Evolutionary conservation across 2,888 invertebrate genomes (phyloP).

Genomic region (Mesorhabditis sp.): DNA sequence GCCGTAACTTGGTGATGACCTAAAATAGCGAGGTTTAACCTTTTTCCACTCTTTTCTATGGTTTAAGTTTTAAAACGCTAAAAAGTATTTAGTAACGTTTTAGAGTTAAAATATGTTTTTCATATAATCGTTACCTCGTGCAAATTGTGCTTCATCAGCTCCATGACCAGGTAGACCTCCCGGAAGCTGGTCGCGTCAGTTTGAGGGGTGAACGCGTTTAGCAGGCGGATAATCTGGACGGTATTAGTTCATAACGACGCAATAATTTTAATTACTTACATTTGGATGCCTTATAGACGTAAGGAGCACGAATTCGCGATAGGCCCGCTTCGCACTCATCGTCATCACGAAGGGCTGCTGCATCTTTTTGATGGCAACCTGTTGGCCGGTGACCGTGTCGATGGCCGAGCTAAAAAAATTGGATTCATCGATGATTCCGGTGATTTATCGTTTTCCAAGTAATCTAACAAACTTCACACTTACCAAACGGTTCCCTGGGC

Average conservation of each 20-base stretch:
- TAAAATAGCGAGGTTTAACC: neutral
- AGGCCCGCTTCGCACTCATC: conserved; percentile 97
- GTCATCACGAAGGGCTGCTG: conserved; percentile 99
- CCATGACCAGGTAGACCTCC: conserved; percentile 94
- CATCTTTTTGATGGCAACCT: conserved; percentile 98
- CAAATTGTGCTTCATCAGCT: conserved; percentile 61
- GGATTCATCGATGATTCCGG: neutral
- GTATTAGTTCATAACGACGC: neutral
- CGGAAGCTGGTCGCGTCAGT: conserved; percentile 93
- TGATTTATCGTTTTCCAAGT: neutral
- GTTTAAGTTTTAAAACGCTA: too few species aligned
- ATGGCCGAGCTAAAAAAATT: conserved; percentile 79
- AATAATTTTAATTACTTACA: conserved; percentile 68
- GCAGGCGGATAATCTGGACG: conserved; percentile 77
- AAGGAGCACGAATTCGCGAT: conserved; percentile 98
- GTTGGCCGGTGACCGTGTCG: conserved; percentile 82
- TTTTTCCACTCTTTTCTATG: too few species aligned
- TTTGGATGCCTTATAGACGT: conserved; percentile 99
- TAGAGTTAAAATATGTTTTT: too few species aligned
- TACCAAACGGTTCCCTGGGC: conserved; percentile 45
- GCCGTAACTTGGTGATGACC: conserved; percentile 47
- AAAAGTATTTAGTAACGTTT: too few species aligned
- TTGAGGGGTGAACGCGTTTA: conserved; percentile 99
- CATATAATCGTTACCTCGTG: conserved; percentile 37
- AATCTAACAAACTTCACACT: conserved; percentile 11